Percentiles rank a stretch among this genome's conserved stretches.
These are phyloP conservation scores for Anguilla marmorata DNA, from an alignment of 2,797 vertebrate species.

Conservation along the genomic window DNA sequence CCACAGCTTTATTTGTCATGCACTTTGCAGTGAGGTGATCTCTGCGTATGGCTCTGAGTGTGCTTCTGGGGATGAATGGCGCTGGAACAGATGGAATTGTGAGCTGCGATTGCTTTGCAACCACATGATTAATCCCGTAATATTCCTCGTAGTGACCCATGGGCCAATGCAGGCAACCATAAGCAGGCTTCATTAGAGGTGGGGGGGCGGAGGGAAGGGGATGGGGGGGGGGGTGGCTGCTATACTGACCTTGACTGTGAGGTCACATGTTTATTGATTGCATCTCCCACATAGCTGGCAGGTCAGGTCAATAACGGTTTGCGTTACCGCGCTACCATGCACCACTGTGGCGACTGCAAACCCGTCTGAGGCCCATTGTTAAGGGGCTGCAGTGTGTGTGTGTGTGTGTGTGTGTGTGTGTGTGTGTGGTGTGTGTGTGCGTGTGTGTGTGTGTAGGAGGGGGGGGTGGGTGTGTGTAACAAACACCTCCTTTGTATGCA, in stretches of 20 bases:
- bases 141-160: not conserved
- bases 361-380: slow-evolving; percentile 13
- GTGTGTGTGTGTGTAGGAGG: not conserved
- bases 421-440: not conserved
- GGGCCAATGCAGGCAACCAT: not conserved
- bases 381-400: not conserved
- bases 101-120: slow-evolving; percentile 4
- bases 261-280: slow-evolving; percentile 27
- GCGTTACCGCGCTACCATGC: not conserved
- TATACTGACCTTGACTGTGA: slow-evolving; percentile 15
- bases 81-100: not conserved
- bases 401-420: not conserved
- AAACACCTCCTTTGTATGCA: slow-evolving; percentile 28
- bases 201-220: not conserved
- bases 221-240: not conserved
- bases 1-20: not conserved
- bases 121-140: slow-evolving; percentile 20
- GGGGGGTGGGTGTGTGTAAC: not conserved
- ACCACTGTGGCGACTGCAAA: not conserved
- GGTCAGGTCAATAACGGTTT: slow-evolving; percentile 22
- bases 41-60: not conserved
- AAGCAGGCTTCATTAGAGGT: slow-evolving; percentile 5
- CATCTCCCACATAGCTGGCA: slow-evolving; percentile 2
- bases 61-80: not conserved
- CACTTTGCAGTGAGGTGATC: slow-evolving; percentile 2